phyloP scores from a whole-genome alignment of 2,113 vertebrate genomes.

The Microtus ochrogaster region DNA sequence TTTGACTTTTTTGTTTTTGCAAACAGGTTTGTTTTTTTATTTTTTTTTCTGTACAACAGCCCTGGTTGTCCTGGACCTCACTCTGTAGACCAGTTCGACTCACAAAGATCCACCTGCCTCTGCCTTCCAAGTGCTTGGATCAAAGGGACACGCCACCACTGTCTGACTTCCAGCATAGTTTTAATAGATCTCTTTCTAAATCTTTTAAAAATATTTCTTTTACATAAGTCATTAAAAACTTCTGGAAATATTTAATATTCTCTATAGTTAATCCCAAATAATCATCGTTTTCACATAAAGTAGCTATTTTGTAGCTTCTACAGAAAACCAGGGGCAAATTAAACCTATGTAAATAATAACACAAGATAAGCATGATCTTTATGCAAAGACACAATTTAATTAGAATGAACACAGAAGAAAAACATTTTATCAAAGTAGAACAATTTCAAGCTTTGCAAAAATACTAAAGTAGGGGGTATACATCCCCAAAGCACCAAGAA shows the following conservation, averaged over 20 bases:
- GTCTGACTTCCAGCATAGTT: not conserved
- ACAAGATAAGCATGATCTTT: not conserved
- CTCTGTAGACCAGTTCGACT: no score
- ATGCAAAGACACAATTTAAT: constrained; percentile 31
- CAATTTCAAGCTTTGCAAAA: not conserved
- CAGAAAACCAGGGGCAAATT: not conserved
- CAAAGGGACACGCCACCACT: no score
- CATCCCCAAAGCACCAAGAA: not conserved
- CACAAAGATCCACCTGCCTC: no score
- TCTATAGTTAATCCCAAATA: not conserved
- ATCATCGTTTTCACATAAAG: not conserved
- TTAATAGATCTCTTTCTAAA: not conserved
- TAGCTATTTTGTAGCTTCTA: not conserved
- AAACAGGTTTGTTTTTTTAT: no score
- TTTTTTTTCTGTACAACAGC: no score
- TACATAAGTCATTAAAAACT: not conserved
- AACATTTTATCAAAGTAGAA: not conserved
- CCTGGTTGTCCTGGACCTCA: no score
- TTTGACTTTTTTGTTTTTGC: no score
- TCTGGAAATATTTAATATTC: not conserved
- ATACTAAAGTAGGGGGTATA: not conserved
- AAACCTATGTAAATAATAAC: not conserved
- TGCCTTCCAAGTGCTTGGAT: no score
- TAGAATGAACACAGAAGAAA: not conserved
- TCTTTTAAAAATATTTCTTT: not conserved